A percentile compares a stretch with the other conserved stretches of the same genome.
Evolutionary conservation across 2,797 vertebrate species (phyloP).

Genomic region (Rhadinocentrus ornatus): DNA sequence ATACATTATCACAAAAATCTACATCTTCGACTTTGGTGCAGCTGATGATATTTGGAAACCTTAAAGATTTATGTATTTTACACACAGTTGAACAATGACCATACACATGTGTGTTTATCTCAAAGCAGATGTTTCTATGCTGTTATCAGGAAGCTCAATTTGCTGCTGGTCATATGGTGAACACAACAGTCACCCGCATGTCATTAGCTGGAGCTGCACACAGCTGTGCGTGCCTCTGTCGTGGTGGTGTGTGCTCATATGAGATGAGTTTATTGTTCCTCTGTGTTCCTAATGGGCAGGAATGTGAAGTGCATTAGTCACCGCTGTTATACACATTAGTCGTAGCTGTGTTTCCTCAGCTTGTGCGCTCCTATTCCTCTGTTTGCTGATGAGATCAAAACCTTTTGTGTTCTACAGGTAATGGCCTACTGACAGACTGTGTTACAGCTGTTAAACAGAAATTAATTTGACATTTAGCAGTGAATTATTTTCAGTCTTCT

Average conservation of each 20-base stretch:
- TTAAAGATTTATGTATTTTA: not conserved
- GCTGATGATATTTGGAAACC: not conserved
- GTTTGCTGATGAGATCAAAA: constrained; percentile 2
- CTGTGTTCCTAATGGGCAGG: constrained; percentile 52
- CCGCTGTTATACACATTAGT: constrained; percentile 27
- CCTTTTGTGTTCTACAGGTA: not conserved
- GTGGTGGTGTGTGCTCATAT: constrained; percentile 19
- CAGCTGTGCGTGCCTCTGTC: constrained; percentile 26
- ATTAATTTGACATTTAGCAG: not conserved
- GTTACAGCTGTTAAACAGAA: not conserved
- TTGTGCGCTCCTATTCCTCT: constrained; percentile 14
- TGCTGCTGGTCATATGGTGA: constrained; percentile 67
- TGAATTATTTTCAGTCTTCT: not conserved
- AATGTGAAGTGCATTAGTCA: constrained; percentile 58
- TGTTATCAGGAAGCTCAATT: constrained; percentile 42
- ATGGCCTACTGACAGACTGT: not conserved
- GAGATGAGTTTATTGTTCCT: constrained; percentile 16
- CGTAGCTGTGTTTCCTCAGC: constrained; percentile 10
- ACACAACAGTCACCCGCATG: constrained; percentile 70
- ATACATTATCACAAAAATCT: not conserved
- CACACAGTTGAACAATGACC: not conserved
- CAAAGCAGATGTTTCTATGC: constrained; percentile 11
- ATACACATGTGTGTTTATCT: not conserved
- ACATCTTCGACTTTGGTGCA: not conserved
- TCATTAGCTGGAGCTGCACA: constrained; percentile 66